Evolutionary conservation across 2,888 invertebrate species (phyloP), one percentile per base, ranked within the genome.

Genomic region (Epiblema foenella): DNA sequence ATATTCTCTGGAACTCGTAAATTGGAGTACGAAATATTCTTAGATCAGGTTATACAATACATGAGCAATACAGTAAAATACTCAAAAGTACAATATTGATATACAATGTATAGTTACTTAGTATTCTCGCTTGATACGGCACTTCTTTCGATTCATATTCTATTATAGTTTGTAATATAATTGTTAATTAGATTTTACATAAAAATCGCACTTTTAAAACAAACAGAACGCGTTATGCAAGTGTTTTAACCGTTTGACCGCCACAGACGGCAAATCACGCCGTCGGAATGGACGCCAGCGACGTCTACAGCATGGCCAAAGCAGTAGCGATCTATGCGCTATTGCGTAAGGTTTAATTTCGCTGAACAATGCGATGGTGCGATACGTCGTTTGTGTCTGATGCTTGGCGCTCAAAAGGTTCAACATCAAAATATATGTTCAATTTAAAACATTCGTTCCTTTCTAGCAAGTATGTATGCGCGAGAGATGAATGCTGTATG

Each of bases 31-130:
- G 42, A 46, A 42, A 46, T 46, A n/a, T 66, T 12, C 77, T 75
- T 57, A 37, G 8, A 17, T 15, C 52, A 76, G 74, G 75, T 51
- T 17, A 51, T 75, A 77, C 73, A 81, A 78, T 75, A 74, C 71
- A 72, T 82, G 79, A 83, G 85, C 85, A 85, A 86, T 82, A 85
- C 77, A 78, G 74, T 76, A 74, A 73, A 85, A 85, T 87, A 87
- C 86, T 87, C 83, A 83, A 83, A n/a, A 81, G 82, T 86, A 85
- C 86, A 86, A 85, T 77, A 77, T 83, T 71, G 60, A 64, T 73
- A 42, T 64, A 17, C 60, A 66, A 54, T 46, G 46, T 49, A 29
- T 68, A 56, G 42, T 15, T 63, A 68, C 15, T 69, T 37, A 68
- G 65, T 68, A 68, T 59, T 59, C 29, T 33, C 9, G 71, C 66